Evolutionary conservation across 2,113 vertebrate species (phyloP).

Genomic region (Semicossyphus pulcher): DNA sequence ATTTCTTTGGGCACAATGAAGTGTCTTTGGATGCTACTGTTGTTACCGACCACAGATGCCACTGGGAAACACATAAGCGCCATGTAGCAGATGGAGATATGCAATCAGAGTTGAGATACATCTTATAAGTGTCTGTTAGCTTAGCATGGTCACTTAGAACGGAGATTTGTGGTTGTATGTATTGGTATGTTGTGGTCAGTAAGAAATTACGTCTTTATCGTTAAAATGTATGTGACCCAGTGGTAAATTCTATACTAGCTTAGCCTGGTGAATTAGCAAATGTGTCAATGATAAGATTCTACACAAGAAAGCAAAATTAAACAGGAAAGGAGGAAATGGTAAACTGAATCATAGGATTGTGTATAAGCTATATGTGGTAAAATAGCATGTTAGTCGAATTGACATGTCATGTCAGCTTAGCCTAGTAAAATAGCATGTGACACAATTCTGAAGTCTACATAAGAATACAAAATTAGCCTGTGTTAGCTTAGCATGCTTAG

Average conservation of each 20-base stretch:
- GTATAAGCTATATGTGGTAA: not conserved
- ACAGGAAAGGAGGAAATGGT: not conserved
- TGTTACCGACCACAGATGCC: not conserved
- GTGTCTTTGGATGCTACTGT: not conserved
- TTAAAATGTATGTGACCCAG: too few species aligned
- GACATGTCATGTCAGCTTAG: not conserved
- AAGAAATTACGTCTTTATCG: too few species aligned
- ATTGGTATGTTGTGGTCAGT: too few species aligned
- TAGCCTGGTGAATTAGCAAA: not conserved
- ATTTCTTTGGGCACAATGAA: not conserved
- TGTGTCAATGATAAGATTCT: not conserved
- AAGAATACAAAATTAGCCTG: not conserved
- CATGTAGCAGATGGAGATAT: not conserved
- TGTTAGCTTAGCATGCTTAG: slow-evolving; percentile 14
- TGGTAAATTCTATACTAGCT: not conserved
- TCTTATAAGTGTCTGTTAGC: too few species aligned
- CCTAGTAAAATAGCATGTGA: not conserved
- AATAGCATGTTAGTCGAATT: not conserved
- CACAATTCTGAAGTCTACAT: not conserved
- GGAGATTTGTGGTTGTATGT: too few species aligned
- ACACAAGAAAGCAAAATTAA: not conserved
- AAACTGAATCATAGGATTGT: not conserved
- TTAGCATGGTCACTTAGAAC: too few species aligned
- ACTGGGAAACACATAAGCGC: not conserved
- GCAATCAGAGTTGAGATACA: not conserved